Evolutionary conservation across 2,888 invertebrate species (phyloP).

Genomic region (Tipula helvola): DNA sequence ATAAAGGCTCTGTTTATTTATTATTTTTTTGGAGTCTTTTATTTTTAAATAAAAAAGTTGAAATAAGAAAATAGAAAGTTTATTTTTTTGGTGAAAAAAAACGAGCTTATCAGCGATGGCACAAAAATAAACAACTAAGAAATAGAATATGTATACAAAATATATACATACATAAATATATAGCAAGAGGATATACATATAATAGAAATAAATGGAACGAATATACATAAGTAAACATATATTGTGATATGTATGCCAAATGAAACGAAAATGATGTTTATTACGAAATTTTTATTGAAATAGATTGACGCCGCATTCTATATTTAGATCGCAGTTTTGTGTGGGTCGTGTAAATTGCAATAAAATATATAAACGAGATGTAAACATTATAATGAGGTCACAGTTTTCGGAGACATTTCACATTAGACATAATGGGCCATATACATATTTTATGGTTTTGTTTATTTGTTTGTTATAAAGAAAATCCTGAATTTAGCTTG

Average conservation of each 20-base stretch:
- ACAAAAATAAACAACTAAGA: not conserved
- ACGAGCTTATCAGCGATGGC: not conserved
- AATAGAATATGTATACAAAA: not conserved
- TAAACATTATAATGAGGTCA: not conserved
- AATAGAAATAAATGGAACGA: not conserved
- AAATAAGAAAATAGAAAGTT: not conserved
- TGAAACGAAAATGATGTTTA: not conserved
- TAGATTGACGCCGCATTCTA: not conserved
- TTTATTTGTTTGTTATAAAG: no score
- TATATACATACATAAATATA: not conserved
- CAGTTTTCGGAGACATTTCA: not conserved
- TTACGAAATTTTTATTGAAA: not conserved
- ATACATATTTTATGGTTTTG: no score
- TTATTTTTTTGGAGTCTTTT: not conserved
- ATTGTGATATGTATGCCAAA: not conserved
- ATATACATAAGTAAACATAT: not conserved
- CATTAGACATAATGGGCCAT: no score
- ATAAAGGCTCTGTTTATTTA: not conserved
- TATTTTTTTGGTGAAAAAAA: not conserved
- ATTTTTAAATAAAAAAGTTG: not conserved
- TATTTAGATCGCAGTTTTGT: not conserved
- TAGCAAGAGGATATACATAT: not conserved
- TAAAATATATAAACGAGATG: not conserved
- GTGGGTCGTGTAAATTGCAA: not conserved
- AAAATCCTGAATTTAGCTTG: no score